Base-by-base conservation (phyloP, 2,797 vertebrate genomes). In the Nyctibius grandis region DNA sequence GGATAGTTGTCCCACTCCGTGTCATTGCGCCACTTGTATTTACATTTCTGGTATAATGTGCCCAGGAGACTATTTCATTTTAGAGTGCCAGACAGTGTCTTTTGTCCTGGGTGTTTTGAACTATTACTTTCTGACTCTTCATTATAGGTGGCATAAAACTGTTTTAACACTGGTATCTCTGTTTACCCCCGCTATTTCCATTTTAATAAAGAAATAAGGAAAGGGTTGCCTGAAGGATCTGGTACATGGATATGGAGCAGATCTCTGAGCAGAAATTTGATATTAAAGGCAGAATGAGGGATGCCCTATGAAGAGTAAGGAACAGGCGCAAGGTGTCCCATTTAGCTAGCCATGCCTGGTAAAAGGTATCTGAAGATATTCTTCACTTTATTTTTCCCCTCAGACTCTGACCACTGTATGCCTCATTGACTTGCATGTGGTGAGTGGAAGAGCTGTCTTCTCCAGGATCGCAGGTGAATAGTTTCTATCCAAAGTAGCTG, bases 311-410 rank as follows among this genome's bases (percentile, higher is more conserved):
- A 22, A 25, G 44, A 40, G 23, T 4, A n/a, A 87, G 77, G 82
- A 78, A 31, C 48, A 34, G 51, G 20, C 65, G 11, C 31, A 10
- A 33, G 42, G 10, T 53, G 42, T 23, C 50, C 36, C 48, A 1
- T 69, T 54, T 34, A 45, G 6, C 29, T n/a, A 59, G 15, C 33
- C 25, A 44, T 64, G 50, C 10, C 83, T 79, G 54, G 8, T 60
- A n/a, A n/a, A 69, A 53, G 15, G 19, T 13, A 28, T 14, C 53
- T 74, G 74, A 77, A 61, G 56, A 70, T 79, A 85, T 50, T 26
- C 4, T 8, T 15, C 2, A 2, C 21, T 17, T 59, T 36, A 19
- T 21, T 9, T 5, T 4, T 45, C 20, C 20, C 44, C 6, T 7
- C n/a, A n/a, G n/a, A n/a, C n/a, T n/a, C n/a, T 33, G 19, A 64